Percentiles rank a stretch among this genome's conserved stretches.
Evolutionary conservation across 2,797 vertebrate genomes (phyloP).

Genomic region (Anguilla anguilla): DNA sequence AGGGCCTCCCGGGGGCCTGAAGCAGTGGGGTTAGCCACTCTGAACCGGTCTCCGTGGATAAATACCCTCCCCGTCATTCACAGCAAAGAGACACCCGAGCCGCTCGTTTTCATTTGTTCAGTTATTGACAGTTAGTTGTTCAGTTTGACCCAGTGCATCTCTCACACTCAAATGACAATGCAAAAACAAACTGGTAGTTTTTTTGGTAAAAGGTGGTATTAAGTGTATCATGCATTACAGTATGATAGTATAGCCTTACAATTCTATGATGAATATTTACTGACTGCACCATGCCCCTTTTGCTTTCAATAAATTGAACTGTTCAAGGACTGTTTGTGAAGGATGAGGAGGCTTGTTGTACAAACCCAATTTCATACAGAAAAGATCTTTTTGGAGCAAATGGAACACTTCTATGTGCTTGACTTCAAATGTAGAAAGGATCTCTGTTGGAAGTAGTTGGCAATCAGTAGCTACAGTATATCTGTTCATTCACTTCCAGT

Average conservation of each 20-base stretch:
- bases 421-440: neutral
- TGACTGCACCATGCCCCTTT: neutral
- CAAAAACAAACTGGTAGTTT: neutral
- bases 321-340: neutral
- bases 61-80: neutral
- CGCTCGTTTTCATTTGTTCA: neutral
- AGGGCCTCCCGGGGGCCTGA: neutral
- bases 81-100: neutral
- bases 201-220: neutral
- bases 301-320: neutral
- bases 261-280: neutral
- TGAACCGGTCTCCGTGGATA: neutral
- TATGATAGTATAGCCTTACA: neutral
- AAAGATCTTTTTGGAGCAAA: neutral
- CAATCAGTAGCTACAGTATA: neutral
- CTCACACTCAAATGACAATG: neutral
- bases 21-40: slow-evolving; percentile 8
- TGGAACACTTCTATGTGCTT: neutral
- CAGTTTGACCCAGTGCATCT: neutral
- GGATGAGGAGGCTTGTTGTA: neutral
- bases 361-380: neutral
- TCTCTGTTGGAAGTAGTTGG: neutral
- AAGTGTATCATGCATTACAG: neutral
- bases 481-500: neutral
- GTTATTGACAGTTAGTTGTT: neutral